Percentiles rank a stretch among this genome's conserved stretches.
phyloP scores from a whole-genome alignment of 2,888 invertebrate species.

The Leistus spinibarbis region DNA sequence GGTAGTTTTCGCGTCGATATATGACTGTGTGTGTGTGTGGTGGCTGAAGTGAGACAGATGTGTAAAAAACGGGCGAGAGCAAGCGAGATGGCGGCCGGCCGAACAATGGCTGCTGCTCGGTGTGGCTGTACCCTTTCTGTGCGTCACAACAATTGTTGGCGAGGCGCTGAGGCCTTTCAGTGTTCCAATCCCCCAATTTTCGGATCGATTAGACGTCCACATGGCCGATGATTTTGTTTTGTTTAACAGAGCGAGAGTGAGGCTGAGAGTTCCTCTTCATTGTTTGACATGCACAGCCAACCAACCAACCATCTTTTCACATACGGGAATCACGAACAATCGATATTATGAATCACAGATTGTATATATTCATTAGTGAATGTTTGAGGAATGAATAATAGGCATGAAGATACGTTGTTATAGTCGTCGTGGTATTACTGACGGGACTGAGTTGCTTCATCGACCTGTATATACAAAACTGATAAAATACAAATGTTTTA shows the following conservation, averaged over 20 bases:
- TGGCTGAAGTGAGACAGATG: neutral
- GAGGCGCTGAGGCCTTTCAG: conserved; percentile 30
- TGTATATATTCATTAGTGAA: conserved; percentile 35
- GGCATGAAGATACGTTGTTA: neutral
- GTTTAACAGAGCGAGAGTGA: conserved; percentile 27
- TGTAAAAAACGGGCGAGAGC: neutral
- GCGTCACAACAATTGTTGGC: conserved; percentile 32
- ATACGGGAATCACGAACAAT: conserved; percentile 13
- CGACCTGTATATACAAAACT: too few relatives aligned
- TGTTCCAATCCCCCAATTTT: conserved; percentile 37
- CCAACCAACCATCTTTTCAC: neutral
- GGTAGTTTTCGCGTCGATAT: neutral
- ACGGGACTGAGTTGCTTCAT: too few relatives aligned
- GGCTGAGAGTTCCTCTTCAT: neutral
- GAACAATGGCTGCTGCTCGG: conserved; percentile 19
- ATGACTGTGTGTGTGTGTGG: neutral
- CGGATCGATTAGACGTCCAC: conserved; percentile 38
- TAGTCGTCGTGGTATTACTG: too few relatives aligned
- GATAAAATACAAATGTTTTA: too few relatives aligned
- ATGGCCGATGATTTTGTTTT: conserved; percentile 35
- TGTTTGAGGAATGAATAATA: neutral
- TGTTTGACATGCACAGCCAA: neutral
- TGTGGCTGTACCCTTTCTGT: conserved; percentile 11
- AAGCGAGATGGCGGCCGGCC: conserved; percentile 11
- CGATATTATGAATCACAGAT: conserved; percentile 33